Base-by-base conservation (phyloP, 2,888 invertebrate genomes). In the Anthrax anthrax region DNA sequence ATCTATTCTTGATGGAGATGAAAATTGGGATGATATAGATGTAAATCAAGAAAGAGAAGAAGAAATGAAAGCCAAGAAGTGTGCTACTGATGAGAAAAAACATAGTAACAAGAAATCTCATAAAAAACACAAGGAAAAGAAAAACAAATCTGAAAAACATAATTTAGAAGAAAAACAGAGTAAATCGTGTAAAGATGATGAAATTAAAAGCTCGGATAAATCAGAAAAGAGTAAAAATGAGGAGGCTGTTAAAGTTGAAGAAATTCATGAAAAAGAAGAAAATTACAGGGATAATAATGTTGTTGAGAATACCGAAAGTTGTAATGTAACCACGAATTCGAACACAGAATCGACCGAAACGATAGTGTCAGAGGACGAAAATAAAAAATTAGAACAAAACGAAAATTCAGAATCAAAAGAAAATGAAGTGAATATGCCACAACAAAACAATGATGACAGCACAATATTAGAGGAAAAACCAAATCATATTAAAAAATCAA, bases 41-140 rank as follows among this genome's bases (percentile, higher is more conserved):
- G 36, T 13, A n/a, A 36, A 14, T 36, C 14, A 14, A 6, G 36
- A 36, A 12, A 14, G 2, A 12, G 37, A 43, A n/a, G 50, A 48
- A 14, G 49, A 48, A 12, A n/a, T 14, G 49, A 48, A 12, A n/a
- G 10, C 14, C 5, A n/a, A 5, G 23, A 34, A 37, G 14, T 36
- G n/a, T 4, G 34, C 4, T 16, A 17, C 16, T 17, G 4, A n/a
- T 18, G 36, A n/a, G 12, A 29, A 36, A 40, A 16, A 29, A 43
- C 14, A 12, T 19, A 51, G 50, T 50, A 46, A 45, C 44, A 19
- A 32, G n/a, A 46, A 2, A 29, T 4, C 23, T 23, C 8, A 6
- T 6, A 23, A 23, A 23, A 23, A 23, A 23, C 8, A 4, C 23
- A 23, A 23, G 8, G 8, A 23, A 4, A 23, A 23, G 8, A 23